Evolutionary conservation across 64 coral and sea anemone species (phyloP).

Genomic region (Stichodactyla mertensii): DNA sequence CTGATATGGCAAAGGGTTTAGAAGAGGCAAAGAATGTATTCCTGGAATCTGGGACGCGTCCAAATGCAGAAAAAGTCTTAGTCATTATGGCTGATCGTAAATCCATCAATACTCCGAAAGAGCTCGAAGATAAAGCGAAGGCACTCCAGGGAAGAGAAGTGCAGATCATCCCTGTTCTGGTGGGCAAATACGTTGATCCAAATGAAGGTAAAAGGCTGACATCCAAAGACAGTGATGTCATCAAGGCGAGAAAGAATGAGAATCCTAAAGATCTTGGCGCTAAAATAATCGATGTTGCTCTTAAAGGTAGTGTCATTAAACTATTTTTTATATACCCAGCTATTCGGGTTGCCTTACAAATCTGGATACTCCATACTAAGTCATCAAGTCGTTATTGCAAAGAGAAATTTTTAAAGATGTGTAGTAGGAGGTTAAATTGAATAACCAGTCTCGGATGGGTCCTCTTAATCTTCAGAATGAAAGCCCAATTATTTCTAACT

Average conservation of each 20-base stretch:
- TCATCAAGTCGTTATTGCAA: too few relatives aligned
- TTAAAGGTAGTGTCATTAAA: constrained; percentile 34
- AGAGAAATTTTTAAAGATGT: too few relatives aligned
- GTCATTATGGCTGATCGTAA: constrained; percentile 52
- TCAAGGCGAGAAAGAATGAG: constrained; percentile 34
- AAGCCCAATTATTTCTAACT: too few relatives aligned
- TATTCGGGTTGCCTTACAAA: too few relatives aligned
- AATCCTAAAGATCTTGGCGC: constrained; percentile 38
- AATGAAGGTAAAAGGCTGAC: constrained; percentile 34
- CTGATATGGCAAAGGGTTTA: constrained; percentile 53
- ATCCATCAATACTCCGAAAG: constrained; percentile 15
- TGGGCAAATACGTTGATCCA: constrained; percentile 43
- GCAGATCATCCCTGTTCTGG: constrained; percentile 43
- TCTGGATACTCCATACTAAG: too few relatives aligned
- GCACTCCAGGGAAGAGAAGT: constrained; percentile 26
- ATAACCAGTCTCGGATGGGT: too few relatives aligned
- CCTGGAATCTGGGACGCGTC: constrained; percentile 1
- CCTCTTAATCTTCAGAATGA: too few relatives aligned
- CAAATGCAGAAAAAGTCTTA: constrained; percentile 51
- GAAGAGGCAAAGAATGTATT: constrained; percentile 46
- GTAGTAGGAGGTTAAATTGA: too few relatives aligned
- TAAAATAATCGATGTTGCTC: constrained; percentile 41
- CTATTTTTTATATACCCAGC: too few relatives aligned
- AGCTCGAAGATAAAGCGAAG: constrained; percentile 28
- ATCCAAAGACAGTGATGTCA: constrained; percentile 19